A percentile compares a stretch with the other conserved stretches of the same genome.
Conservation (phyloP, 2,113 vertebrate species). For the Polypterus senegalus region DNA sequence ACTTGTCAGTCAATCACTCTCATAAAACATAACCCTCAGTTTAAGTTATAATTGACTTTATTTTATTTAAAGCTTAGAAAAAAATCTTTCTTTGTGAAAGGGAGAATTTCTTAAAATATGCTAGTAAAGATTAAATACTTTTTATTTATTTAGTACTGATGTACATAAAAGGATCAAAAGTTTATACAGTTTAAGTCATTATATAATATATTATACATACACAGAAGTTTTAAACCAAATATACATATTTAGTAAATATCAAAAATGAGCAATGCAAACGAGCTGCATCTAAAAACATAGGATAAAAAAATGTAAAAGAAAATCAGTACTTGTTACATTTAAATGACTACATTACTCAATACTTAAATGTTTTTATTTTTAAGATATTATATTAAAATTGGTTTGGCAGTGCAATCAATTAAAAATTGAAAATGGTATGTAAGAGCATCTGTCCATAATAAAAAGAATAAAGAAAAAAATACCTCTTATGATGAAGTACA, state of each 20-base stretch:
- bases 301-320: constrained; percentile 19
- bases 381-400: constrained; percentile 41
- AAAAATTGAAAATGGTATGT: constrained; percentile 50
- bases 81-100: too few species aligned
- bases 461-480: constrained; percentile 11
- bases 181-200: constrained; percentile 11
- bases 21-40: too few species aligned
- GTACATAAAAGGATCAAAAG: constrained; percentile 14
- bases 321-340: constrained; percentile 27
- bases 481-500: too few species aligned
- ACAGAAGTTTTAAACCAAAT: constrained; percentile 32
- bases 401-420: constrained; percentile 59
- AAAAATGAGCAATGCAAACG: constrained; percentile 17
- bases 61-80: too few species aligned
- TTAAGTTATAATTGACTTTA: too few species aligned
- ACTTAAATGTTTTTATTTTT: constrained; percentile 39
- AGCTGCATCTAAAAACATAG: constrained; percentile 19
- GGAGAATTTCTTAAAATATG: neutral
- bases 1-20: too few species aligned
- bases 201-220: constrained; percentile 6
- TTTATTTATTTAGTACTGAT: constrained; percentile 37
- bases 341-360: constrained; percentile 48
- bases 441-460: constrained; percentile 34
- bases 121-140: constrained; percentile 34
- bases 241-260: constrained; percentile 23